Percentiles rank a stretch among this genome's conserved stretches.
These are phyloP conservation scores for Ametastegia equiseti DNA, from an alignment of 2,888 invertebrate species.

Conservation along the genomic window DNA sequence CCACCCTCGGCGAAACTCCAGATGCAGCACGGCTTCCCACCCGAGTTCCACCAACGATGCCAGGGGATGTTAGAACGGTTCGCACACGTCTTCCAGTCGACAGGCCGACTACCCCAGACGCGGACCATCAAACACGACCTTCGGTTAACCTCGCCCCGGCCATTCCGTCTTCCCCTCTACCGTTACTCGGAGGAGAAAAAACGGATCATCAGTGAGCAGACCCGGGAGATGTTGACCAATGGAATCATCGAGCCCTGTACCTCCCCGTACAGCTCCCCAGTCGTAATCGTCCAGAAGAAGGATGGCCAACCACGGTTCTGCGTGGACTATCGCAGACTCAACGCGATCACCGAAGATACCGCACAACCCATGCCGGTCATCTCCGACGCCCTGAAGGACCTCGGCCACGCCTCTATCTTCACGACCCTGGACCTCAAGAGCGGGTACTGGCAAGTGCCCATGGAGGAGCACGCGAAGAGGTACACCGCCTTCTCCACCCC, in stretches of 20 bases:
- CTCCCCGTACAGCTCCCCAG: constrained; percentile 55
- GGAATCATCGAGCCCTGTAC: constrained; percentile 53
- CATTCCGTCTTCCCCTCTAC: constrained; percentile 43
- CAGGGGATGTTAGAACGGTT: background rate
- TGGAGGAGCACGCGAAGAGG: constrained; percentile 54
- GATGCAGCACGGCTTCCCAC: background rate
- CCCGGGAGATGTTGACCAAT: constrained; percentile 54
- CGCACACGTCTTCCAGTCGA: background rate
- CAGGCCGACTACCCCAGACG: constrained; percentile 17
- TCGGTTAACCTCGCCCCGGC: background rate
- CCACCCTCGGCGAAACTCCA: no score
- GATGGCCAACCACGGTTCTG: constrained; percentile 60
- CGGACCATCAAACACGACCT: constrained; percentile 40
- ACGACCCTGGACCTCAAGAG: constrained; percentile 62
- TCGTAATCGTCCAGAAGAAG: constrained; percentile 57
- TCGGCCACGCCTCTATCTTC: constrained; percentile 62
- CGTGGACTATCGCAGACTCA: constrained; percentile 62
- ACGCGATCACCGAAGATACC: constrained; percentile 58
- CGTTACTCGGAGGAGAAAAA: constrained; percentile 48
- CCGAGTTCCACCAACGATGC: background rate
- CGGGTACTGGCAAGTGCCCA: constrained; percentile 66
- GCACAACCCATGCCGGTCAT: constrained; percentile 59
- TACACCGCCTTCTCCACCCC: constrained; percentile 63
- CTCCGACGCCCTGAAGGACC: constrained; percentile 56
- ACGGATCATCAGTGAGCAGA: constrained; percentile 50